Evolutionary conservation across 2,113 vertebrate genomes (phyloP).

Genomic region (Anser cygnoides): DNA sequence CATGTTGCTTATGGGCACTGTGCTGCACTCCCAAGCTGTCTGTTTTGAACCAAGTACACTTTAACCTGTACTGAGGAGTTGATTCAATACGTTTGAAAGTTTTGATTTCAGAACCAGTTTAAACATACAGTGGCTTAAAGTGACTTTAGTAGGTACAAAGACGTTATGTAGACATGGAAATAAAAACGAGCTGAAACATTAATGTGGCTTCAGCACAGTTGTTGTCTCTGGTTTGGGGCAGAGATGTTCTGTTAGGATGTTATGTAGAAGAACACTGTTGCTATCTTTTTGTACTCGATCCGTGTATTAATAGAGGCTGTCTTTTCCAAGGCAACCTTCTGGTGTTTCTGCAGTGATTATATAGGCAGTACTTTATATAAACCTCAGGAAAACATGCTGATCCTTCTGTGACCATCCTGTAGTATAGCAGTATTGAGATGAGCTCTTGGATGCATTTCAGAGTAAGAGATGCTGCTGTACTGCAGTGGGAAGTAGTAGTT

Average conservation of each 20-base stretch:
- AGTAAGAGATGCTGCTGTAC: background rate
- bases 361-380: background rate
- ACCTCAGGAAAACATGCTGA: background rate
- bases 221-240: background rate
- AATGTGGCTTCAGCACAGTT: background rate
- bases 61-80: background rate
- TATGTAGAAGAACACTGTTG: background rate
- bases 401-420: background rate
- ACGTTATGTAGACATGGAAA: background rate
- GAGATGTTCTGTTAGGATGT: background rate
- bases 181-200: background rate
- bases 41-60: background rate
- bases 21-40: background rate
- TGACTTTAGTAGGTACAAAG: background rate
- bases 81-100: background rate
- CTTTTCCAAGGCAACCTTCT: background rate
- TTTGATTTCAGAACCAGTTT: background rate
- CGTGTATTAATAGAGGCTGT: background rate
- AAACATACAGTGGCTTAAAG: background rate
- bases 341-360: background rate
- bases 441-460: background rate
- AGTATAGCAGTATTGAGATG: background rate
- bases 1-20: background rate
- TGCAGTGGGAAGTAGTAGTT: rapidly evolving
- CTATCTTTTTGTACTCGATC: background rate